Conservation (phyloP, 2,113 vertebrate species). For the Panthera tigris region DNA sequence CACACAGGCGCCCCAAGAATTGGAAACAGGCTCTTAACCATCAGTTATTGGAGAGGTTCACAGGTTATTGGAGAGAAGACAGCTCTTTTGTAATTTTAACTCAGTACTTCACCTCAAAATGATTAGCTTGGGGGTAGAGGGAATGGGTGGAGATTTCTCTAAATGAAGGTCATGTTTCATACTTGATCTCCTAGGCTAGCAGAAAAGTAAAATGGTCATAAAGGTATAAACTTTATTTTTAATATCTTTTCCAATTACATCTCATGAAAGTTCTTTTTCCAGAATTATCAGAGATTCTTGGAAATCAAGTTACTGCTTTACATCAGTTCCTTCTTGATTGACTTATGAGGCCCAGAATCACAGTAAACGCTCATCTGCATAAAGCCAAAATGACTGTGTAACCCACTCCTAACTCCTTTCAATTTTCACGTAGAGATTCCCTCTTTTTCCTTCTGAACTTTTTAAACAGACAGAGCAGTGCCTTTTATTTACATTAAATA, state of each 20-base stretch:
- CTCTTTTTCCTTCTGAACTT: background rate
- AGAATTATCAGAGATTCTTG: background rate
- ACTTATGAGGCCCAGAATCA: background rate
- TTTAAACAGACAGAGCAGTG: background rate
- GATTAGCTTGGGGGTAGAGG: background rate
- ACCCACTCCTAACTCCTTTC: background rate
- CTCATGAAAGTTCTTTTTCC: background rate
- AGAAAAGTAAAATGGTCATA: background rate
- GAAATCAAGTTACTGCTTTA: background rate
- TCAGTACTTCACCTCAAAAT: background rate
- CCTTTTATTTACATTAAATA: background rate
- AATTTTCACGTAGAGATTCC: background rate
- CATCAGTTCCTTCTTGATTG: background rate
- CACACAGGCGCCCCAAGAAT: background rate
- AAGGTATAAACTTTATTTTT: background rate
- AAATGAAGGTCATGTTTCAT: background rate
- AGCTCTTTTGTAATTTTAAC: background rate
- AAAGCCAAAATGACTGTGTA: background rate
- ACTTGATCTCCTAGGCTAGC: background rate
- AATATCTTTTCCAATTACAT: background rate
- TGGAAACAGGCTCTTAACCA: background rate
- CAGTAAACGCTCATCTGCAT: background rate
- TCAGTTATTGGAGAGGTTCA: background rate
- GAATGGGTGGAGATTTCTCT: background rate
- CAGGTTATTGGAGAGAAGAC: background rate